Base-by-base conservation (phyloP, 2,888 invertebrate genomes). In the Meta bourneti region DNA sequence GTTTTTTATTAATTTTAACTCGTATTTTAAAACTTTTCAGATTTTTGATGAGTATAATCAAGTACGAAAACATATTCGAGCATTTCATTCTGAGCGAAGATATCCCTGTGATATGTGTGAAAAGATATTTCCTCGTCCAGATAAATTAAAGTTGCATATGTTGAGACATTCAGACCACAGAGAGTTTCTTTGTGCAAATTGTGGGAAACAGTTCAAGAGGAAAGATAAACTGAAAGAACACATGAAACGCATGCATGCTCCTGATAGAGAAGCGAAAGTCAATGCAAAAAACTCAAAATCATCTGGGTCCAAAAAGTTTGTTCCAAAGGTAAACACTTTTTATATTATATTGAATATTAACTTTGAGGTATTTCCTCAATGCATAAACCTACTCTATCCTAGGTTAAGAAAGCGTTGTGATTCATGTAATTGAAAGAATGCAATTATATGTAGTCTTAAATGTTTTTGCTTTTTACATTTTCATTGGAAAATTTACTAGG, bases 171-270 rank as follows among this genome's bases (percentile, higher is more conserved):
- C 93, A 19, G 93, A 93, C 83, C 93, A 93, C 91, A 94, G 96
- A 81, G 97, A 97, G 94, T 97, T 97, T 95, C 95, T 97, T 93
- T 97, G 97, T 94, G 96, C 97, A 6, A 96, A 96, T 94, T 97
- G 97, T 94, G 97, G 97, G 0, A 96, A 97, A 93, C 97, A 97
- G 94, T 97, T 97, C 94, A 97, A 97, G 94, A 95, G 97, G 49
- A 97, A 97, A 94, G 97, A 97, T 94, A 97, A 97, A 94, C 95
- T 97, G 81, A 96, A 96, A 93, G 97, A 97, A 93, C 97, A 97
- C 94, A 96, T 96, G 94, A 96, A 96, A 93, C 95, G 96, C 89
- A 96, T 96, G 95, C 97, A 97, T 94, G 96, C 96, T 89, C 95
- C 95, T 0, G 96, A 96, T 92, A 94, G 93, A 74, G 93, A 93